Evolutionary conservation across 2,113 vertebrate species (phyloP).

Genomic region (Lepus europaeus): DNA sequence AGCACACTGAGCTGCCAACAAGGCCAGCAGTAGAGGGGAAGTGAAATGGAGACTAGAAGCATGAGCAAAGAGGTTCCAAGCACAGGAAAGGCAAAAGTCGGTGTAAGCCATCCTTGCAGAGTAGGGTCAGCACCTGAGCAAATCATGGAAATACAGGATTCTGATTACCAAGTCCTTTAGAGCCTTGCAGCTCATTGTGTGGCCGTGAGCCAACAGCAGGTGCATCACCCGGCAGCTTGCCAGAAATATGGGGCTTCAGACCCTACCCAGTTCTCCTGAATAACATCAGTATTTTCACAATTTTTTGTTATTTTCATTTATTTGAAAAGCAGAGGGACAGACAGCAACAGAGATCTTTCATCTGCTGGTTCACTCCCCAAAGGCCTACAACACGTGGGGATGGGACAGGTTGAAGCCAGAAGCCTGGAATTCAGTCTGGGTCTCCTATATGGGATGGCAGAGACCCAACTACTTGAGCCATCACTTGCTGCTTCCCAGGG

Average conservation of each 20-base stretch:
- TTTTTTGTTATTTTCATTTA: no score
- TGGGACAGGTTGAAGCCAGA: no score
- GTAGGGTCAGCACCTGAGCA: not conserved
- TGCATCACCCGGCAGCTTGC: not conserved
- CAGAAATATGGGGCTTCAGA: slow-evolving; percentile 12
- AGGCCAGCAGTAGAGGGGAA: not conserved
- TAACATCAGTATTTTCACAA: no score
- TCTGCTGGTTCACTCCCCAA: no score
- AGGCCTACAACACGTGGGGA: no score
- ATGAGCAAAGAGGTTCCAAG: not conserved
- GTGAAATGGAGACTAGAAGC: not conserved
- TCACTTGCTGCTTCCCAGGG: no score
- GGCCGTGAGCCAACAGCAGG: not conserved
- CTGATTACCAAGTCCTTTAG: not conserved
- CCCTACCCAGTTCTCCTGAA: not conserved
- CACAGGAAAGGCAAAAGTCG: not conserved
- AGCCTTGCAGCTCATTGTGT: not conserved
- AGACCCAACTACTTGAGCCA: no score
- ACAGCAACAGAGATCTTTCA: no score
- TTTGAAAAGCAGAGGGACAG: no score
- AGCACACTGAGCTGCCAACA: not conserved
- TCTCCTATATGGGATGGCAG: no score
- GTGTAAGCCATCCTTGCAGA: not conserved
- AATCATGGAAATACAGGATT: not conserved
- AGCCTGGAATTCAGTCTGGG: no score